phyloP scores from a whole-genome alignment of 2,888 invertebrate species.

The Cabera pusaria region DNA sequence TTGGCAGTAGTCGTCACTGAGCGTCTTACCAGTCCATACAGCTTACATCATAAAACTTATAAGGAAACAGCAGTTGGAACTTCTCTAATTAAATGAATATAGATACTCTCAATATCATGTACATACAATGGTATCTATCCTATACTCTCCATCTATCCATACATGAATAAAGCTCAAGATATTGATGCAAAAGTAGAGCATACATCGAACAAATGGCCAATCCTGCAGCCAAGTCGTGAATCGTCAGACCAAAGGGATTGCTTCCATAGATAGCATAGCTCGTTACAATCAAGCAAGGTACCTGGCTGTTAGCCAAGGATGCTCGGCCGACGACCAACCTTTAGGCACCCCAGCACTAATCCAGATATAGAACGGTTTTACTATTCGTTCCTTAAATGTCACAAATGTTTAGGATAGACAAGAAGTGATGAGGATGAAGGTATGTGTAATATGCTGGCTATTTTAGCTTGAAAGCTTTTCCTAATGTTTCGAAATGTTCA shows the following conservation, averaged over 20 bases:
- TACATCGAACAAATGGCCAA: no score
- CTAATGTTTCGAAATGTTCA: conserved; percentile 6
- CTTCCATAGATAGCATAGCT: conserved; percentile 43
- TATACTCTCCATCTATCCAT: no score
- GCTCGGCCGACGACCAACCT: conserved; percentile 66
- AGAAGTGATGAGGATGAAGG: conserved; percentile 1
- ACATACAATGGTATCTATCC: no score
- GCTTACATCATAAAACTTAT: no score
- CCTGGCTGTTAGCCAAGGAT: conserved; percentile 68
- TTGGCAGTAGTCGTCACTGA: no score
- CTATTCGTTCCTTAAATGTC: conserved; percentile 31
- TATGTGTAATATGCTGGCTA: conserved; percentile 3
- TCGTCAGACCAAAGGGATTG: conserved; percentile 12
- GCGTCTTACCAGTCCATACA: no score
- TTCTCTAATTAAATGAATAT: no score
- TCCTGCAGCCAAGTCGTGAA: conserved; percentile 4
- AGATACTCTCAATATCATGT: no score
- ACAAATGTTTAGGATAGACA: conserved; percentile 12
- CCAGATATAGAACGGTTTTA: conserved; percentile 63
- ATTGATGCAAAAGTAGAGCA: no score
- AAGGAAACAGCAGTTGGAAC: no score
- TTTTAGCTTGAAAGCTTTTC: conserved; percentile 14
- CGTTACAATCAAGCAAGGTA: conserved; percentile 49
- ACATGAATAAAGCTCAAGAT: no score
- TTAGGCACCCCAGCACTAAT: conserved; percentile 50